Conservation (phyloP, 2,113 vertebrate species). For the Orthochromis indermauri region DNA sequence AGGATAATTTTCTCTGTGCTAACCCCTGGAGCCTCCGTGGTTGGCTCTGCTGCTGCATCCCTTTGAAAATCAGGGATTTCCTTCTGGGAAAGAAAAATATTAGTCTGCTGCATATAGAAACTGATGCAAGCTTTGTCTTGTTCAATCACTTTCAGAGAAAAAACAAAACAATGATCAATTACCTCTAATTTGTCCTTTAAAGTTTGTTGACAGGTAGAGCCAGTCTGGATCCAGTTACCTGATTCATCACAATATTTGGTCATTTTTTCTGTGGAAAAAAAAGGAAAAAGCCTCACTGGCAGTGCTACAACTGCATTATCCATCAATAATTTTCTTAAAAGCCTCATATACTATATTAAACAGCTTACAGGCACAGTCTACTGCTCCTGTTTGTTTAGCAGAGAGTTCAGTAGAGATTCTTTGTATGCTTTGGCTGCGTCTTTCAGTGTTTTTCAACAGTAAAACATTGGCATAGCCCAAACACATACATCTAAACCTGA, state of each 20-base stretch:
- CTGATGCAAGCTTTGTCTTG: neutral
- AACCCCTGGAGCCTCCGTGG: neutral
- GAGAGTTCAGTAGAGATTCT: neutral
- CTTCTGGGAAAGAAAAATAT: neutral
- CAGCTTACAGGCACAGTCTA: neutral
- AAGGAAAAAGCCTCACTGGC: neutral
- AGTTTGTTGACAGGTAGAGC: conserved; percentile 80
- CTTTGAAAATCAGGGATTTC: neutral
- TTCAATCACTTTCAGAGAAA: neutral
- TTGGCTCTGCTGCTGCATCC: neutral
- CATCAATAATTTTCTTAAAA: neutral
- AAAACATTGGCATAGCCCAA: neutral
- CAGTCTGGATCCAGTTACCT: conserved; percentile 83
- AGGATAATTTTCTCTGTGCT: neutral
- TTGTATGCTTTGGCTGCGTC: neutral
- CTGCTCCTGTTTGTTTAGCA: neutral
- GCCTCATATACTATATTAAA: neutral
- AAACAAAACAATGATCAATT: neutral
- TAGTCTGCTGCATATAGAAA: neutral
- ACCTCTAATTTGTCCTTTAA: conserved; percentile 81
- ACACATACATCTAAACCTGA: neutral
- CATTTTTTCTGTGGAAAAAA: conserved; percentile 73
- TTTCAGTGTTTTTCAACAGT: neutral
- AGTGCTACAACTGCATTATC: neutral
- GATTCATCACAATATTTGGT: conserved; percentile 86